Evolutionary conservation across 1,140 invertebrate species (phyloP).

Genomic region (Lerema accius): DNA sequence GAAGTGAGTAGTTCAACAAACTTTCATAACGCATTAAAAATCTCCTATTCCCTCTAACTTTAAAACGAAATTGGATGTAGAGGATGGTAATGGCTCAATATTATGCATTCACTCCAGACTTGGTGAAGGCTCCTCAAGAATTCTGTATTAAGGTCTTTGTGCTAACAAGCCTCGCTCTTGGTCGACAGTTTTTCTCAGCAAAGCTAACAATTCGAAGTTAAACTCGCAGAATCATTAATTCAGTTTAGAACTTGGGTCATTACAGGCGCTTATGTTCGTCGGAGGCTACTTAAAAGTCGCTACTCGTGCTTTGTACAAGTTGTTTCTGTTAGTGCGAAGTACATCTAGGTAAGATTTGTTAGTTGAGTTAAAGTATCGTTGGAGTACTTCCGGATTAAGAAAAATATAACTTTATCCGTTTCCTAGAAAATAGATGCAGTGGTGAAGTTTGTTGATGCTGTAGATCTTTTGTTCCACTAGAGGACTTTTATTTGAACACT

Average conservation of each 20-base stretch:
- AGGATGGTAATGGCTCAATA: conserved; percentile 22
- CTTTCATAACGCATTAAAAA: conserved; percentile 14
- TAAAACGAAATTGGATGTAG: conserved; percentile 26
- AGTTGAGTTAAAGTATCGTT: conserved; percentile 12
- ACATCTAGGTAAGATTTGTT: conserved; percentile 15
- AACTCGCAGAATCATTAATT: conserved; percentile 30
- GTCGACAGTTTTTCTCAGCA: conserved; percentile 27
- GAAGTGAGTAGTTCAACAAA: conserved; percentile 12
- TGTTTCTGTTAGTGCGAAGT: conserved; percentile 14
- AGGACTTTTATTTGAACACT: background rate
- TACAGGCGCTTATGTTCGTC: conserved; percentile 31
- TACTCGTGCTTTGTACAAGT: conserved; percentile 23
- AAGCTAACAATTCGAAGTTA: conserved; percentile 29
- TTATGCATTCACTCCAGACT: conserved; percentile 31
- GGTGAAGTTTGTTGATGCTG: background rate
- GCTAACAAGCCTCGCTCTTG: conserved; percentile 16
- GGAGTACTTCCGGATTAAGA: background rate
- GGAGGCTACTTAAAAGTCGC: conserved; percentile 20
- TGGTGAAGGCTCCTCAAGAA: conserved; percentile 18
- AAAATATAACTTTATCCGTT: background rate
- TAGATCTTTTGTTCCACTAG: background rate
- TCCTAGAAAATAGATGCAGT: background rate
- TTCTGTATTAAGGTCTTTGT: conserved; percentile 24
- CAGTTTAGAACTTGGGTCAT: conserved; percentile 32
- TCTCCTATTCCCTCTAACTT: conserved; percentile 19